Conservation (phyloP, 2,888 invertebrate genomes). For the Capitulum mitella region DNA sequence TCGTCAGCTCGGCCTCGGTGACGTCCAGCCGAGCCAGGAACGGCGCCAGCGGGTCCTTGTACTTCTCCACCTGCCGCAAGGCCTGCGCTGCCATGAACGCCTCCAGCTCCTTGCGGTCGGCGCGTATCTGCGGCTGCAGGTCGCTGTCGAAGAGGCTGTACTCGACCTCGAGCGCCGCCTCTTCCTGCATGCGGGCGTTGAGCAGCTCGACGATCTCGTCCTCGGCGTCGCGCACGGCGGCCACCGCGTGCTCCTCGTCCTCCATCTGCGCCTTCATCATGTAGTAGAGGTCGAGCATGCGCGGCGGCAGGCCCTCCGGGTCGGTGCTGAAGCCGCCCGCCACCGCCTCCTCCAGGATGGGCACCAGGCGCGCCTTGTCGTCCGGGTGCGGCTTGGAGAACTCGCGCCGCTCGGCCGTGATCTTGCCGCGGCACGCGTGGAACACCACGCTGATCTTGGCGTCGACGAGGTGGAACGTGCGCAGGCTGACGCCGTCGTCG, state of each 20-base stretch:
- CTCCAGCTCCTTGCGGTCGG: constrained; percentile 50
- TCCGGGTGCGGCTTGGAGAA: constrained; percentile 62
- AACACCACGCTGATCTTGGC: constrained; percentile 56
- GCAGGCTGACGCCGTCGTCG: constrained; percentile 56
- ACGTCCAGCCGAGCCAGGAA: constrained; percentile 50
- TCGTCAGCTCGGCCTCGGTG: constrained; percentile 42
- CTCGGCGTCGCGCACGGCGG: constrained; percentile 51
- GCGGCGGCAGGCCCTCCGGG: constrained; percentile 52
- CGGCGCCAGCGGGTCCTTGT: constrained; percentile 57
- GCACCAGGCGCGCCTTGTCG: constrained; percentile 58
- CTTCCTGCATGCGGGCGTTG: constrained; percentile 47
- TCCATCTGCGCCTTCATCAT: constrained; percentile 56
- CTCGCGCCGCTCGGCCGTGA: constrained; percentile 56
- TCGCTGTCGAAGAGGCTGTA: constrained; percentile 52
- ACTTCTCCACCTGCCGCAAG: constrained; percentile 56
- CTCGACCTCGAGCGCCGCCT: constrained; percentile 47
- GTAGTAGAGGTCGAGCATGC: constrained; percentile 57
- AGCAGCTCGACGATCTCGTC: constrained; percentile 48
- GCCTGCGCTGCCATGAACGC: constrained; percentile 49
- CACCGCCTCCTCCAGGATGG: constrained; percentile 56
- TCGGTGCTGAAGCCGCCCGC: constrained; percentile 61
- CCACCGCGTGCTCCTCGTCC: constrained; percentile 54
- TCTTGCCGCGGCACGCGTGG: constrained; percentile 56
- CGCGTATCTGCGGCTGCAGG: constrained; percentile 50
- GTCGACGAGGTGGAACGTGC: constrained; percentile 56